Conservation (phyloP, 1,140 invertebrate species). For the Whitmania pigra region DNA sequence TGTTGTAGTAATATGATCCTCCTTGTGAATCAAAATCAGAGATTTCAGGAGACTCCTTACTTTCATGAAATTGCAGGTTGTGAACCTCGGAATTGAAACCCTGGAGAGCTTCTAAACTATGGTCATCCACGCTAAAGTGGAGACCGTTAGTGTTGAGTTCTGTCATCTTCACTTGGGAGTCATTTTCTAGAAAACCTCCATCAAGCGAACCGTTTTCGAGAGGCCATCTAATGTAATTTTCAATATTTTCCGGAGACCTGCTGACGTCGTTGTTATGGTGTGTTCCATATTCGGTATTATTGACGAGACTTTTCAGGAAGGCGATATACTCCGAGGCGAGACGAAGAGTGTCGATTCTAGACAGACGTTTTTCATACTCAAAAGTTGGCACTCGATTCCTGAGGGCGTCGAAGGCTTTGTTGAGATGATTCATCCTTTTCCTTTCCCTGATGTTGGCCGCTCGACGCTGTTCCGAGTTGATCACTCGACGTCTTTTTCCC, state of each 20-base stretch:
- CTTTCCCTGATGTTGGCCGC: slow-evolving; percentile 56
- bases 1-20: too few relatives aligned
- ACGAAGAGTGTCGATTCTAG: slow-evolving; percentile 86
- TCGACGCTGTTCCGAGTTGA: slow-evolving; percentile 31
- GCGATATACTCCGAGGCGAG: slow-evolving; percentile 14
- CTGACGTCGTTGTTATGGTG: not conserved
- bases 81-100: too few relatives aligned
- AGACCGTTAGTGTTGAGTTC: too few relatives aligned
- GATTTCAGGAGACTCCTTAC: too few relatives aligned
- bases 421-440: slow-evolving; percentile 89
- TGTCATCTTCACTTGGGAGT: not conserved
- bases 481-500: slow-evolving; percentile 29
- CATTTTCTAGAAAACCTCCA: slow-evolving; percentile 9
- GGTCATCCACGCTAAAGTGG: too few relatives aligned
- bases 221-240: not conserved
- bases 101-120: too few relatives aligned
- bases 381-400: slow-evolving; percentile 69
- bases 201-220: not conserved
- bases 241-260: not conserved
- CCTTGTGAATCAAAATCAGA: too few relatives aligned
- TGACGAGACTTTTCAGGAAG: slow-evolving; percentile 3
- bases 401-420: slow-evolving; percentile 74
- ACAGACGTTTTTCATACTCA: slow-evolving; percentile 90
- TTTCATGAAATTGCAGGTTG: too few relatives aligned
- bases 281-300: not conserved